A percentile compares a stretch with the other conserved stretches of the same genome.
phyloP scores from a whole-genome alignment of 2,888 invertebrate species.

The Nasonia oneida region DNA sequence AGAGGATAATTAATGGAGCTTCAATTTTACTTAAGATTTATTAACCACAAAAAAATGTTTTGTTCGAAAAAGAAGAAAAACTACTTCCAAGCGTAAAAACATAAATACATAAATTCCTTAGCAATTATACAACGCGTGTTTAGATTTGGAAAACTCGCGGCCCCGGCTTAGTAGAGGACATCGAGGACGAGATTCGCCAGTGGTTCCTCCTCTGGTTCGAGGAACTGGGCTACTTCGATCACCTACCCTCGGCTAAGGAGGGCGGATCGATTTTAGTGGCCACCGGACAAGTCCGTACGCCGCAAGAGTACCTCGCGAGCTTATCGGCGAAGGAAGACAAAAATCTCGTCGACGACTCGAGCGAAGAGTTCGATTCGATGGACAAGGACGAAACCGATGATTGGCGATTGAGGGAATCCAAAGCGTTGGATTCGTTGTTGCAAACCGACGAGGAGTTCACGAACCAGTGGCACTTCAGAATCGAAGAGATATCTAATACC shows the following conservation, averaged over 20 bases:
- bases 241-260: constrained; percentile 86
- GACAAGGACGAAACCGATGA: constrained; percentile 39
- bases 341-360: constrained; percentile 54
- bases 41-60: not conserved
- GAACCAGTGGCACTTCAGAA: constrained; percentile 78
- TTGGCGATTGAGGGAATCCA: constrained; percentile 73
- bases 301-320: constrained; percentile 81
- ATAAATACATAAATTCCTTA: no score
- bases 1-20: no score
- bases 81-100: no score
- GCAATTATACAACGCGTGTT: no score
- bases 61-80: not conserved
- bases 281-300: constrained; percentile 82
- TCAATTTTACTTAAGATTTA: no score
- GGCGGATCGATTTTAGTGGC: constrained; percentile 85
- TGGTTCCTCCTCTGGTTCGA: constrained; percentile 87
- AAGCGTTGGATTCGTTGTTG: constrained; percentile 63
- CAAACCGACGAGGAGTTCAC: constrained; percentile 66
- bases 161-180: constrained; percentile 86
- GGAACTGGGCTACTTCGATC: constrained; percentile 83
- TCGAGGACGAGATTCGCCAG: constrained; percentile 87
- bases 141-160: constrained; percentile 68
- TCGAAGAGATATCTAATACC: constrained; percentile 81
- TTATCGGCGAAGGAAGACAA: constrained; percentile 42
- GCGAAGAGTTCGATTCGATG: constrained; percentile 46